Conservation (phyloP, 1,140 invertebrate species). For the Euwallacea similis region DNA sequence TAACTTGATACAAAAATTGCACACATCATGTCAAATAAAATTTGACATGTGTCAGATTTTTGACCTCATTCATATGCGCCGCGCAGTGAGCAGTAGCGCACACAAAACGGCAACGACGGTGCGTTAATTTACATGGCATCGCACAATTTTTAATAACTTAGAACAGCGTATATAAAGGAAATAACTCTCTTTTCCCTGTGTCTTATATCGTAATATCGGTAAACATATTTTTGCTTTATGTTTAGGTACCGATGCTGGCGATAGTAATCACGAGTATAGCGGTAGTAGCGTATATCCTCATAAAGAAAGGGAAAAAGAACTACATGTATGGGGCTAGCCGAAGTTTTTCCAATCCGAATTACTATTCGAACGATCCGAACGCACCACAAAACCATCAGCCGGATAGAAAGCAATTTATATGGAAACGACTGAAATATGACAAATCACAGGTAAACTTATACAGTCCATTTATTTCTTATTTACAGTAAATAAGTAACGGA, state of each 20-base stretch:
- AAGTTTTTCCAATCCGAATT: constrained; percentile 79
- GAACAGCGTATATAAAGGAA: neutral
- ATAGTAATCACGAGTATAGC: constrained; percentile 54
- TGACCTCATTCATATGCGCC: too few relatives aligned
- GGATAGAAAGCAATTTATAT: constrained; percentile 67
- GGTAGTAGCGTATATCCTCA: constrained; percentile 56
- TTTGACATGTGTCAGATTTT: too few relatives aligned
- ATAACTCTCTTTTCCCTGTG: neutral
- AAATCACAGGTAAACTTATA: constrained; percentile 63
- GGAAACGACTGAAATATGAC: constrained; percentile 72
- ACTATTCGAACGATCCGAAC: constrained; percentile 60
- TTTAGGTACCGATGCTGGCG: constrained; percentile 52
- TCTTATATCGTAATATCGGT: neutral
- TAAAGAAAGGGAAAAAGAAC: constrained; percentile 62
- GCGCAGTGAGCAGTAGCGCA: too few relatives aligned
- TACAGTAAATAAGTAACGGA: too few relatives aligned
- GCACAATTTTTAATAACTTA: neutral
- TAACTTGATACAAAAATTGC: too few relatives aligned
- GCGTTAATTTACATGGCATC: too few relatives aligned
- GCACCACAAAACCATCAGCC: constrained; percentile 44
- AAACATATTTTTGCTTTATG: constrained; percentile 15
- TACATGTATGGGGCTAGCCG: constrained; percentile 62
- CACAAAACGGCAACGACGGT: too few relatives aligned
- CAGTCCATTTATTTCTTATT: neutral
- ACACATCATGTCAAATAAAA: too few relatives aligned